These are phyloP conservation scores for Lymantria monacha DNA, from an alignment of 2,888 invertebrate species.

Conservation along the genomic window DNA sequence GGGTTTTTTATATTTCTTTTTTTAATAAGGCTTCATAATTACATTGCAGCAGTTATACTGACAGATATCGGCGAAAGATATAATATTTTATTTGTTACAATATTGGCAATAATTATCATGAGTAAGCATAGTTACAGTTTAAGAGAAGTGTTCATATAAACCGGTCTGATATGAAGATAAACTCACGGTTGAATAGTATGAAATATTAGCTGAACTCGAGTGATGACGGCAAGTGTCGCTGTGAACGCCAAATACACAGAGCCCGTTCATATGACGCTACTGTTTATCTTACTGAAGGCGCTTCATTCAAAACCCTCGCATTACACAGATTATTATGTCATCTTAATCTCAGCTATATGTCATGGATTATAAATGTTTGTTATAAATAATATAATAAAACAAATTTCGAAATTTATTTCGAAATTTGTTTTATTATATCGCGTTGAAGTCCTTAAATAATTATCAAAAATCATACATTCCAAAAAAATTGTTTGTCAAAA, in stretches of 20 bases:
- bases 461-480: no score
- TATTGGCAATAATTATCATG: no score
- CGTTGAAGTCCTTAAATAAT: no score
- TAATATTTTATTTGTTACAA: no score
- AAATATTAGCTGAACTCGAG: constrained; percentile 51
- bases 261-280: no score
- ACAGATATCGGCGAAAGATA: no score
- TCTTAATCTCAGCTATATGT: constrained; percentile 16
- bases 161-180: constrained; percentile 62
- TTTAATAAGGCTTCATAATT: no score
- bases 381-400: constrained; percentile 18
- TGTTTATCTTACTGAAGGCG: constrained; percentile 23
- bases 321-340: constrained; percentile 35
- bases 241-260: constrained; percentile 15
- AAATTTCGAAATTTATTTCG: constrained; percentile 30
- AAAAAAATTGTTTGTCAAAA: no score
- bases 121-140: no score
- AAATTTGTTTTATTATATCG: no score
- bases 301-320: constrained; percentile 7
- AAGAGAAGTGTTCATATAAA: constrained; percentile 36
- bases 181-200: constrained; percentile 58
- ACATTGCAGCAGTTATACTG: no score
- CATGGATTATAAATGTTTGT: constrained; percentile 31
- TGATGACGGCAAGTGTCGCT: constrained; percentile 48
- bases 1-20: no score